phyloP scores from a whole-genome alignment of 2,797 vertebrate genomes.

The Lepidocolaptes lacrymiger region DNA sequence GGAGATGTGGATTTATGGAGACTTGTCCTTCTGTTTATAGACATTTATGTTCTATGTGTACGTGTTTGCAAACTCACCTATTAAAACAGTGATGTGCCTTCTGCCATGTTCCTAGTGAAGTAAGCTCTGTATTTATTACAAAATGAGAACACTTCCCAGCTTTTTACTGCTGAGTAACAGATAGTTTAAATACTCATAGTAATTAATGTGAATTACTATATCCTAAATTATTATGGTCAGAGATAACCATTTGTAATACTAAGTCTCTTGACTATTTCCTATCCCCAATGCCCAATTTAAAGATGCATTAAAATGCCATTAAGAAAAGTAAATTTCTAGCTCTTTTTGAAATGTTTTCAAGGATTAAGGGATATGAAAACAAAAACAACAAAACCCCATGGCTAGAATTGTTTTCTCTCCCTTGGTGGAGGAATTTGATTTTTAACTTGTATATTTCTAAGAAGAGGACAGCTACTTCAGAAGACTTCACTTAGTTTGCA shows the following conservation, averaged over 20 bases:
- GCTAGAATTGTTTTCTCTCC: neutral
- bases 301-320: neutral
- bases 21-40: neutral
- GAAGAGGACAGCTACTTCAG: neutral
- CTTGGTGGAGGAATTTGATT: neutral
- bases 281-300: neutral
- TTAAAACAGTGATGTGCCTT: neutral
- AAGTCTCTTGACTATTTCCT: neutral
- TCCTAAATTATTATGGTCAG: neutral
- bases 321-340: neutral
- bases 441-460: neutral
- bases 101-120: neutral
- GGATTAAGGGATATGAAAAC: neutral
- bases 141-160: neutral
- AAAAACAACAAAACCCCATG: neutral
- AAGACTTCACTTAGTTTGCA: neutral
- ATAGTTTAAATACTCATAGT: neutral
- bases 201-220: neutral
- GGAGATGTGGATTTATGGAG: neutral
- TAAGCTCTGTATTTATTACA: neutral
- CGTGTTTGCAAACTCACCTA: neutral
- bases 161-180: neutral
- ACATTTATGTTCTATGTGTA: neutral
- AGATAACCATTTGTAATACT: neutral
- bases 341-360: neutral